A percentile compares a stretch with the other conserved stretches of the same genome.
phyloP scores from a whole-genome alignment of 2,888 invertebrate species.

The Melanotus villosus region DNA sequence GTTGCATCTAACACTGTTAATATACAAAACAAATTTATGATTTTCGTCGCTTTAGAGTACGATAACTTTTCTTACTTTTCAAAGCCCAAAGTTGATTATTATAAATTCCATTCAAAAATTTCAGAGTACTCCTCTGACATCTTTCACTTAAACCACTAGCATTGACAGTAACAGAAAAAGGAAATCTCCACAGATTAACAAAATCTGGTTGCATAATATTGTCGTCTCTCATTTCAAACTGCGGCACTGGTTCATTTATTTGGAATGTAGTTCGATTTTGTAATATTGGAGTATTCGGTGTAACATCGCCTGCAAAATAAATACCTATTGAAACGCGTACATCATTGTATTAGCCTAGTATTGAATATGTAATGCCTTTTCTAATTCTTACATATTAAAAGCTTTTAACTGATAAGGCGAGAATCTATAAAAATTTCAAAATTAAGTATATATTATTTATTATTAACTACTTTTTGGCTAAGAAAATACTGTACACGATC shows the following conservation, averaged over 20 bases:
- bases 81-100: conserved; percentile 71
- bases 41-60: background rate
- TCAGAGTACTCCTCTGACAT: conserved; percentile 68
- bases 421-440: no score
- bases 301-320: background rate
- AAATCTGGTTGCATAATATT: conserved; percentile 15
- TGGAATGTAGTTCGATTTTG: background rate
- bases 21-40: background rate
- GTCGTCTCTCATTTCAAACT: background rate
- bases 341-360: no score
- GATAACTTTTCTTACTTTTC: conserved; percentile 69
- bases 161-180: conserved; percentile 49
- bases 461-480: no score
- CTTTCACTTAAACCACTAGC: conserved; percentile 61
- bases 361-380: no score
- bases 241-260: background rate
- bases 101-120: conserved; percentile 67
- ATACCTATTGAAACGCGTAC: no score
- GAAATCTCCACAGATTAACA: conserved; percentile 52
- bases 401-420: no score
- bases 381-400: no score
- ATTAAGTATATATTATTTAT: no score
- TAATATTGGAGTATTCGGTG: background rate
- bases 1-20: conserved; percentile 80
- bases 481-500: no score